Evolutionary conservation across 1,140 invertebrate species (phyloP), one percentile per base, ranked within the genome.

Genomic region (Telenomus remus): DNA sequence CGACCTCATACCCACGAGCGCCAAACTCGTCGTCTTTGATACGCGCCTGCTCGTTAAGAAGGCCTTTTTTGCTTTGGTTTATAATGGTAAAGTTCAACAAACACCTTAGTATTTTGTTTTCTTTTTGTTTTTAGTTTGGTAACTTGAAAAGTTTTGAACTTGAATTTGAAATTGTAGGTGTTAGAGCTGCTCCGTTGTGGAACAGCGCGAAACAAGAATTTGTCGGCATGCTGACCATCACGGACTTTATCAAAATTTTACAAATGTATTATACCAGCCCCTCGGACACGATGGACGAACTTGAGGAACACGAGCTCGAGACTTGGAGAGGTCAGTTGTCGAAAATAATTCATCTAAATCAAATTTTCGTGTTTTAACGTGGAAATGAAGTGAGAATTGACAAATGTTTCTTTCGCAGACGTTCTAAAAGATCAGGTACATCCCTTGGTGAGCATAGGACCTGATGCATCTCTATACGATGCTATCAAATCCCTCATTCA

Each of bases 21-120:
- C 97, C 57, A 99, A 99, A 90, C 90, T 99, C 81, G 98, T 99
- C 54, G 97, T 99, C 50, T 99, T 99, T 89, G 98, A 99, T 89
- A 99, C 97, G n/a, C 95, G 98, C 84, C 91, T 99, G 33, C 93
- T 98, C 54, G 98, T 99, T 14, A 99, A 98, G 89, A 99, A 99
- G 88, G 98, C 98, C 19, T 99, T 99, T 89, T 99, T 97, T 90
- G 98, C 98, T 19, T 91, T 99, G 47, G 97, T 99, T 64, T 98
- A 98, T 87, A 99, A 99, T 91, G 97, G 97, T 93, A 83, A 92
- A 91, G 14, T 35, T n/a, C n/a, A 33, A 9, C 5, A 4, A 43
- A n/a, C n/a, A n/a, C n/a, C n/a, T n/a, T n/a, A n/a, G n/a, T n/a
- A 4, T 43, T 43, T 43, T 43, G 12, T 59, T 47, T n/a, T 47